These are phyloP conservation scores for Ricordea florida DNA, from an alignment of 92 coral and sea anemone species.

Conservation along the genomic window DNA sequence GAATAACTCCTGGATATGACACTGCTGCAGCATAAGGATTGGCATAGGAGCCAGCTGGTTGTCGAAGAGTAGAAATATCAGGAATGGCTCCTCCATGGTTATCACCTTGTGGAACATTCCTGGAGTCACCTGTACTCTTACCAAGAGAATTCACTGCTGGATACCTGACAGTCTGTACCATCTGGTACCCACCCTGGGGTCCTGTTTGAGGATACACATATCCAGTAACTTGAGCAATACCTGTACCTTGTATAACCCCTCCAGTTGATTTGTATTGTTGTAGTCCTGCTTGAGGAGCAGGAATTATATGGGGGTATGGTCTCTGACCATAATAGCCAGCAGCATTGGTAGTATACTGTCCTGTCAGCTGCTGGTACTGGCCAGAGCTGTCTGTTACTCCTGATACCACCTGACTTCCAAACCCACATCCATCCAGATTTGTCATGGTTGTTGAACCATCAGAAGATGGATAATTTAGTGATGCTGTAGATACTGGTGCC, in stretches of 20 bases:
- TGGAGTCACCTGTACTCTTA: slow-evolving; percentile 73
- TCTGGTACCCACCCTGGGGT: slow-evolving; percentile 79
- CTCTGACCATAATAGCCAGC: slow-evolving; percentile 90
- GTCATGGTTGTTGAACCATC: slow-evolving; percentile 78
- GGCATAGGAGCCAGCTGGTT: slow-evolving; percentile 73
- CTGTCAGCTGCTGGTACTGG: slow-evolving; percentile 77
- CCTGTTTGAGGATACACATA: slow-evolving; percentile 86
- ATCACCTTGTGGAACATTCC: slow-evolving; percentile 43
- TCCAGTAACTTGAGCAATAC: slow-evolving; percentile 79
- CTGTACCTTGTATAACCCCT: slow-evolving; percentile 86
- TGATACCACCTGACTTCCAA: slow-evolving; percentile 75
- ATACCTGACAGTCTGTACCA: slow-evolving; percentile 94
- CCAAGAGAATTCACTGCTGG: slow-evolving; percentile 83
- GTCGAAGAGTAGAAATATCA: slow-evolving; percentile 83
- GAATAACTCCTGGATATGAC: slow-evolving; percentile 71
- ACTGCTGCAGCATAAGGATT: slow-evolving; percentile 71
- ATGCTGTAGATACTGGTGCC: slow-evolving; percentile 75
- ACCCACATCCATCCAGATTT: slow-evolving; percentile 87
- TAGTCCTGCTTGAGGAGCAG: slow-evolving; percentile 85
- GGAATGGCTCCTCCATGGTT: slow-evolving; percentile 78
- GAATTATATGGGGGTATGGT: slow-evolving; percentile 94
- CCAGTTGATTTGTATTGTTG: slow-evolving; percentile 80
- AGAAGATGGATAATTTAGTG: slow-evolving; percentile 70
- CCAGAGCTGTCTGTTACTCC: slow-evolving; percentile 73
- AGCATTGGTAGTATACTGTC: slow-evolving; percentile 84